Evolutionary conservation across 30 jellyfish, hydroid and myxozoan genomes (phyloP).

Genomic region (Hydractinia echinata): DNA sequence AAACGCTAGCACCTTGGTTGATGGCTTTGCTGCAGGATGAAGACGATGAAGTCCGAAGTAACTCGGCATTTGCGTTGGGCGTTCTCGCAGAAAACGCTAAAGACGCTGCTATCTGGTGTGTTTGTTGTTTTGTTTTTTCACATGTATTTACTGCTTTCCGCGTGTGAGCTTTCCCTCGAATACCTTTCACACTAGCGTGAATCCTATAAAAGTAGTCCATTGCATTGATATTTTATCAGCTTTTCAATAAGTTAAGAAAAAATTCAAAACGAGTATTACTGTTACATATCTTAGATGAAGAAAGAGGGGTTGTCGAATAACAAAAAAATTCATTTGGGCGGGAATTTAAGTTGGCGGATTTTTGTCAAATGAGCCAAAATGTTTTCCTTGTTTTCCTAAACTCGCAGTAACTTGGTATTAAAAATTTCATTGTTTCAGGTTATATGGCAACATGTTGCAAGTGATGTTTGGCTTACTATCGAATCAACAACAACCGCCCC

Average conservation of each 20-base stretch:
- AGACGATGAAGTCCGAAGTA: conserved; percentile 79
- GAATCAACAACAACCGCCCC: conserved; percentile 32
- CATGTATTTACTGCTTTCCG: not conserved
- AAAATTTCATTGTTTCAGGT: conserved; percentile 4
- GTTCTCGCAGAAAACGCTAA: conserved; percentile 62
- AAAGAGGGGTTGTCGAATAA: too few species aligned
- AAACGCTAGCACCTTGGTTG: conserved; percentile 51
- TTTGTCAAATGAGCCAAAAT: too few species aligned
- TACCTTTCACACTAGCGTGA: too few species aligned
- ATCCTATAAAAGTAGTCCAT: too few species aligned
- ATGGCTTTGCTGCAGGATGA: conserved; percentile 48
- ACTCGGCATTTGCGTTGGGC: conserved; percentile 74
- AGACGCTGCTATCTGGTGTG: conserved; percentile 48
- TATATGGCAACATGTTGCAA: conserved; percentile 49
- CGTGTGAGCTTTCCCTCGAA: too few species aligned
- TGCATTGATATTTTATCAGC: too few species aligned
- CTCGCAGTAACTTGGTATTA: not conserved
- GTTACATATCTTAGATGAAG: too few species aligned
- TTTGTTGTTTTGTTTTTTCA: not conserved
- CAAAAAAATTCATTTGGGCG: too few species aligned
- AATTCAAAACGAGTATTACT: too few species aligned
- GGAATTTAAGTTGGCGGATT: too few species aligned
- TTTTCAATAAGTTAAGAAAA: too few species aligned
- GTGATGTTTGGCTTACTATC: conserved; percentile 35
- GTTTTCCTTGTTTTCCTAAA: not conserved